A percentile compares a stretch with the other conserved stretches of the same genome.
These are phyloP conservation scores for Aradus depressus DNA, from an alignment of 2,888 invertebrate species.

Conservation along the genomic window DNA sequence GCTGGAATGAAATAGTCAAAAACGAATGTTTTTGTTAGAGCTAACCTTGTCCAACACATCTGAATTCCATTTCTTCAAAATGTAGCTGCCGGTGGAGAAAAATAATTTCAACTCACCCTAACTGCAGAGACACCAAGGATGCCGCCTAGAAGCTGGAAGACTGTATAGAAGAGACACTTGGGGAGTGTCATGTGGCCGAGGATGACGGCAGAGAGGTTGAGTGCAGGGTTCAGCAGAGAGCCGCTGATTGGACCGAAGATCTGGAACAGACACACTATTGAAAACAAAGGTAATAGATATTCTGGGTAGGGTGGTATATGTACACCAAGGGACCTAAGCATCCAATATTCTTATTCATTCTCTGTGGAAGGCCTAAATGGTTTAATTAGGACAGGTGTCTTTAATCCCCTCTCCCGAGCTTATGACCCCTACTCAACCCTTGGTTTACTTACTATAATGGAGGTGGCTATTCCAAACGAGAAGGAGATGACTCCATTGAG, in stretches of 20 bases:
- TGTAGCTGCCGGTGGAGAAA: too few relatives aligned
- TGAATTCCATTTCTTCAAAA: too few relatives aligned
- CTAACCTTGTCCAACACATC: too few relatives aligned
- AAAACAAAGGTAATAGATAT: not conserved
- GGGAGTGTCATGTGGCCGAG: constrained; percentile 36
- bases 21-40: too few relatives aligned
- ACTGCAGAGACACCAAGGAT: constrained; percentile 36
- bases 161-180: constrained; percentile 35
- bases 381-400: too few relatives aligned
- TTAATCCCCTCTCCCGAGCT: too few relatives aligned
- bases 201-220: constrained; percentile 37
- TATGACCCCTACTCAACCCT: not conserved
- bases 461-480: constrained; percentile 37
- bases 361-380: too few relatives aligned
- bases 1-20: not conserved
- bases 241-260: constrained; percentile 38
- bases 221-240: constrained; percentile 38
- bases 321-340: too few relatives aligned
- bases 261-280: constrained; percentile 32
- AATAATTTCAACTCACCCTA: constrained; percentile 34
- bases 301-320: too few relatives aligned
- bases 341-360: too few relatives aligned
- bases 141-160: constrained; percentile 36
- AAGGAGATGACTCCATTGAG: constrained; percentile 36
- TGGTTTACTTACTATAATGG: constrained; percentile 36